phyloP scores from a whole-genome alignment of 1,140 invertebrate genomes.

The Wasmannia auropunctata region DNA sequence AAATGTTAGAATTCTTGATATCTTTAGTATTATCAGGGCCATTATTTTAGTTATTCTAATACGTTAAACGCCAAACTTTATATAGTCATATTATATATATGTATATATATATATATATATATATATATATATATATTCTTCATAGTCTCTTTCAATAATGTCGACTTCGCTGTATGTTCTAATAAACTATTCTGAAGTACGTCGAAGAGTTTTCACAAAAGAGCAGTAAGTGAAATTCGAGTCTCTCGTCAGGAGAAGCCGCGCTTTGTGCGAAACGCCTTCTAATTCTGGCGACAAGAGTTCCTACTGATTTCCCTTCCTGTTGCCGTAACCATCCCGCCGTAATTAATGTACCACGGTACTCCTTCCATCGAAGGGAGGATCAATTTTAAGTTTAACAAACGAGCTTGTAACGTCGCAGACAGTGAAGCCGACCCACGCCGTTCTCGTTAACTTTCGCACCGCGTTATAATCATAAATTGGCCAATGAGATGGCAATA shows the following conservation, averaged over 20 bases:
- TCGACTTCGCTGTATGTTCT: background rate
- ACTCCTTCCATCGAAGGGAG: slow-evolving; percentile 57
- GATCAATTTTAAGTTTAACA: slow-evolving; percentile 79
- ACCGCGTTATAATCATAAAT: slow-evolving; percentile 70
- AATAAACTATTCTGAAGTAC: slow-evolving; percentile 1
- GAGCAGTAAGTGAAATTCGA: slow-evolving; percentile 54
- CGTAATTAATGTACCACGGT: slow-evolving; percentile 72
- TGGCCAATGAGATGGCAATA: slow-evolving; percentile 46
- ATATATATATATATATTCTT: background rate
- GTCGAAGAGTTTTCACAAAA: slow-evolving; percentile 12
- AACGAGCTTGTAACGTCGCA: slow-evolving; percentile 70
- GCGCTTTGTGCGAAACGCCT: slow-evolving; percentile 52
- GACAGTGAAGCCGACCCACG: slow-evolving; percentile 46
- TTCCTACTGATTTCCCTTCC: slow-evolving; percentile 49
- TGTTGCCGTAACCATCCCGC: slow-evolving; percentile 52
- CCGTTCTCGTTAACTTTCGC: slow-evolving; percentile 67
- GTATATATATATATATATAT: background rate
- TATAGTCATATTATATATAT: background rate
- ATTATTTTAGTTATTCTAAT: too few species aligned
- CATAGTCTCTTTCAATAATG: background rate
- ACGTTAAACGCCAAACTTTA: too few species aligned
- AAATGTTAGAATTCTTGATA: too few species aligned
- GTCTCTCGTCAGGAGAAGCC: slow-evolving; percentile 32
- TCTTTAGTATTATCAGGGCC: too few species aligned
- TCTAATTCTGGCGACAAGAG: slow-evolving; percentile 53